Evolutionary conservation across 2,113 vertebrate genomes (phyloP).

Genomic region (Tyrannus savana): DNA sequence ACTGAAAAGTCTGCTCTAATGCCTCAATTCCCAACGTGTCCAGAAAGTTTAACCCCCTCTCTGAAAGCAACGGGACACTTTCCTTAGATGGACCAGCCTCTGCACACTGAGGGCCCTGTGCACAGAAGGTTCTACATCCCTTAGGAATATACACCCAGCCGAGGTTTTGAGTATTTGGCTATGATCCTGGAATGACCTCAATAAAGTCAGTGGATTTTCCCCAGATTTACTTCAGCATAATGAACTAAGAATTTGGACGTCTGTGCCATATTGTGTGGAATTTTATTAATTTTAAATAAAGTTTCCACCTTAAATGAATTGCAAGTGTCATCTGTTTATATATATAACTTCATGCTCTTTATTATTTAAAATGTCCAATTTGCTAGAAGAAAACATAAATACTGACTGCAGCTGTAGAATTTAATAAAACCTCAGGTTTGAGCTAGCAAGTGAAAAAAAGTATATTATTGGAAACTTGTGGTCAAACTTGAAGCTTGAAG

Average conservation of each 20-base stretch:
- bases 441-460: constrained; percentile 78
- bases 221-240: constrained; percentile 29
- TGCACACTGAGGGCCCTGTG: neutral
- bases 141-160: neutral
- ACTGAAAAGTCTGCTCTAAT: neutral
- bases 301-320: constrained; percentile 69
- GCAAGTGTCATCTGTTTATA: constrained; percentile 69
- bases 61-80: neutral
- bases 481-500: constrained; percentile 82
- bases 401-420: constrained; percentile 84
- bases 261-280: constrained; percentile 21
- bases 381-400: constrained; percentile 82
- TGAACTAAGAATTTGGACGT: constrained; percentile 29
- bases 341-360: constrained; percentile 71
- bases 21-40: rapidly evolving
- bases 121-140: neutral
- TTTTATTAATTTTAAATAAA: constrained; percentile 71
- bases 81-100: neutral
- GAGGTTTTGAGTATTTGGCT: neutral
- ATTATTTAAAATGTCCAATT: constrained; percentile 80
- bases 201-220: neutral
- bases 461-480: constrained; percentile 87
- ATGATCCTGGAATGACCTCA: constrained; percentile 19
- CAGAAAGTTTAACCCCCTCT: neutral
- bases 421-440: constrained; percentile 84